phyloP scores from a whole-genome alignment of 2,888 invertebrate genomes.

The Dryadula phaetusa region DNA sequence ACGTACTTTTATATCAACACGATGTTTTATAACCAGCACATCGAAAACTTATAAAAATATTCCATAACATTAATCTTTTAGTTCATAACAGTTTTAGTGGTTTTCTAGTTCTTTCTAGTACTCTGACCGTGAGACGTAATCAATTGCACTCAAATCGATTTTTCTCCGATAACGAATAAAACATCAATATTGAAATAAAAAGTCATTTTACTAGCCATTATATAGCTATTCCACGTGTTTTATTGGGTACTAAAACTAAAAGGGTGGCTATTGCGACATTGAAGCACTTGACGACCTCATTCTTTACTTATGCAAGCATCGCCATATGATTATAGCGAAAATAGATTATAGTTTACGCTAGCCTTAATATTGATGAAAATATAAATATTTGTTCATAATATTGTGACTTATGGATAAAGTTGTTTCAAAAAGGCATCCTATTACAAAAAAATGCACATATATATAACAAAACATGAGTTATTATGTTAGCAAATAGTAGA shows the following conservation, averaged over 20 bases:
- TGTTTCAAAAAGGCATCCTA: conserved; percentile 1
- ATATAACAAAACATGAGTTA: background rate
- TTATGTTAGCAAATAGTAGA: background rate
- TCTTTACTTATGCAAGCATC: conserved; percentile 41
- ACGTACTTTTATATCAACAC: conserved; percentile 66
- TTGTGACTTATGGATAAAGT: background rate
- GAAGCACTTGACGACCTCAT: conserved; percentile 61
- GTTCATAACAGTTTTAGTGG: conserved; percentile 34
- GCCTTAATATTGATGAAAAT: background rate
- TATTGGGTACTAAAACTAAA: conserved; percentile 77
- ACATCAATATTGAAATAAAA: conserved; percentile 46
- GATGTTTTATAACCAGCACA: conserved; percentile 63
- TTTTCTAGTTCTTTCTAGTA: conserved; percentile 36
- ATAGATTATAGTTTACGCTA: conserved; percentile 23
- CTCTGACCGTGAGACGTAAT: conserved; percentile 23
- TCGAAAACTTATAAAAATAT: conserved; percentile 72
- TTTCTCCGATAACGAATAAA: conserved; percentile 32
- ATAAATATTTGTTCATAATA: background rate
- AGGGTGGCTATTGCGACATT: conserved; percentile 75
- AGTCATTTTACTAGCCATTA: conserved; percentile 63
- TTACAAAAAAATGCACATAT: too few relatives aligned
- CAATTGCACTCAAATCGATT: conserved; percentile 32
- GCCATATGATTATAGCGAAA: conserved; percentile 37
- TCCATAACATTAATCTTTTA: conserved; percentile 42
- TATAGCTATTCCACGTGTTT: conserved; percentile 63